Evolutionary conservation across 2,113 vertebrate species (phyloP).

Genomic region (Istiophorus platypterus): DNA sequence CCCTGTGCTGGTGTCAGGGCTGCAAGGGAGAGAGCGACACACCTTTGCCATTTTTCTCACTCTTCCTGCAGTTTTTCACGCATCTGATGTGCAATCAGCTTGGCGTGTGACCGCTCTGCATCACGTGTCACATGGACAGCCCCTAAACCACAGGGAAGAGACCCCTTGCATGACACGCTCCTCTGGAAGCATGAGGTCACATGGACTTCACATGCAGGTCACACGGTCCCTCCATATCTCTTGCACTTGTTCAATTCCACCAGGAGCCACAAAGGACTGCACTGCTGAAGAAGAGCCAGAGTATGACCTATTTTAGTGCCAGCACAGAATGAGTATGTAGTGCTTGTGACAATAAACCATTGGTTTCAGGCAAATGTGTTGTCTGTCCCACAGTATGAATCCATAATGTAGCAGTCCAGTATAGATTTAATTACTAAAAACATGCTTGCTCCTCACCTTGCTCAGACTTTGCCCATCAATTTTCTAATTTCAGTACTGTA

Average conservation of each 20-base stretch:
- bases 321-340: background rate
- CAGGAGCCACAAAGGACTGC: slow-evolving; percentile 27
- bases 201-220: slow-evolving; percentile 68
- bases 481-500: background rate
- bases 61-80: slow-evolving; percentile 76
- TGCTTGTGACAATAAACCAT: background rate
- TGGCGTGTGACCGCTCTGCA: slow-evolving; percentile 70
- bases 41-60: slow-evolving; percentile 69
- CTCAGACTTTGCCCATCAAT: background rate
- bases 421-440: background rate
- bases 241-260: slow-evolving; percentile 36
- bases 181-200: slow-evolving; percentile 57
- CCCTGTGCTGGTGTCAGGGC: slow-evolving; percentile 54
- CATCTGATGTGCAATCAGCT: slow-evolving; percentile 82
- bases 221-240: slow-evolving; percentile 44
- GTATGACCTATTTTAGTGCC: background rate
- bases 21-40: slow-evolving; percentile 50
- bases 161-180: slow-evolving; percentile 53
- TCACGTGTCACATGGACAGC: slow-evolving; percentile 67
- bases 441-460: background rate
- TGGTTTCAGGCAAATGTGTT: slow-evolving; percentile 7
- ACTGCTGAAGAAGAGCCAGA: slow-evolving; percentile 36
- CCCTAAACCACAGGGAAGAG: slow-evolving; percentile 63
- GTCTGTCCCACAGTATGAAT: slow-evolving; percentile 1
- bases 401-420: background rate